Conservation (phyloP, 1,140 invertebrate species). For the Lucilia sericata region DNA sequence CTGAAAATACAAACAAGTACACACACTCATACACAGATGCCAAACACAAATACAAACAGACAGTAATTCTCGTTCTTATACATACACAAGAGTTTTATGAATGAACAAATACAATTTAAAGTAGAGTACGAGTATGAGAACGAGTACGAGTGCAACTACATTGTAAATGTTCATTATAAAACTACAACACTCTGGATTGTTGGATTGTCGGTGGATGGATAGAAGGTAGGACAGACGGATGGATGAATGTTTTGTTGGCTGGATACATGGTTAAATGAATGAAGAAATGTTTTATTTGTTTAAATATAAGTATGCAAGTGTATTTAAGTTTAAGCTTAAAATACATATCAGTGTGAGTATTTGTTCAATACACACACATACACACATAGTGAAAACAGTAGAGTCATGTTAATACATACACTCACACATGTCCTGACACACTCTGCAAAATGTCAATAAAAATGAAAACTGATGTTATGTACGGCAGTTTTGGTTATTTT, state of each 20-base stretch:
- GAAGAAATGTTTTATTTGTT: not conserved
- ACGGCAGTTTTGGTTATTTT: not conserved
- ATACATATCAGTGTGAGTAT: not conserved
- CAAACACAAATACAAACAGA: no score
- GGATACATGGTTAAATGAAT: not conserved
- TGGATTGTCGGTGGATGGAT: no score
- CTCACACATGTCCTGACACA: not conserved
- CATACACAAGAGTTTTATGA: conserved; percentile 11
- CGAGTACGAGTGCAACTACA: not conserved
- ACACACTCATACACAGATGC: no score
- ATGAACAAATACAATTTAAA: conserved; percentile 7
- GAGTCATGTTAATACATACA: not conserved
- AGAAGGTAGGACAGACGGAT: not conserved
- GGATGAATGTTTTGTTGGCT: no score
- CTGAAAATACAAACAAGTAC: no score
- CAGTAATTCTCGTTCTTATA: no score
- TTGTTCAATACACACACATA: conserved; percentile 6
- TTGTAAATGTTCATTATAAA: conserved; percentile 5
- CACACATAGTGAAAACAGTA: not conserved
- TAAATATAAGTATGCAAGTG: not conserved
- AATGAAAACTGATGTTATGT: conserved; percentile 11
- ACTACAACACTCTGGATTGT: not conserved
- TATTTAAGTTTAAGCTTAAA: not conserved
- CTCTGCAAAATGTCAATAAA: not conserved
- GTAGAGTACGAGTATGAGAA: not conserved